These are phyloP conservation scores for Heloderma charlesbogerti DNA, from an alignment of 2,113 vertebrate species.

Conservation along the genomic window DNA sequence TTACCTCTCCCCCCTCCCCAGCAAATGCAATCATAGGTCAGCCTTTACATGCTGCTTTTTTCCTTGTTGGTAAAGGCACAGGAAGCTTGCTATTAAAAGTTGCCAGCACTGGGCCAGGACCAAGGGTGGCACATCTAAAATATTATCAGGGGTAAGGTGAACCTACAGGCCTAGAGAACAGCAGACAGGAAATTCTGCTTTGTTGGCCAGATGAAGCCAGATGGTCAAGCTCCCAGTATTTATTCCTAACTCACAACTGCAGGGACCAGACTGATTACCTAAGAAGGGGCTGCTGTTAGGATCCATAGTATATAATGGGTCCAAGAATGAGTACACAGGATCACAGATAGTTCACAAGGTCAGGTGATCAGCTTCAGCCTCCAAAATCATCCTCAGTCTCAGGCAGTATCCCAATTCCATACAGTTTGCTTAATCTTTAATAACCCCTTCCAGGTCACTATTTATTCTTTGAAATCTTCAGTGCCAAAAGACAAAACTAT, in stretches of 20 bases:
- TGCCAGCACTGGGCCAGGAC: background rate
- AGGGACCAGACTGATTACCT: background rate
- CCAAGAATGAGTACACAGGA: background rate
- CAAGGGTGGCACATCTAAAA: background rate
- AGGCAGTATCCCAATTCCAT: background rate
- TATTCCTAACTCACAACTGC: background rate
- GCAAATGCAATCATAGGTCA: background rate
- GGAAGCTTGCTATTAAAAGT: background rate
- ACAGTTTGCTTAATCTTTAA: background rate
- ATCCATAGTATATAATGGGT: background rate
- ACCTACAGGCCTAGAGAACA: background rate
- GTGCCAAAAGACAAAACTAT: constrained; percentile 18
- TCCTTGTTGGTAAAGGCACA: background rate
- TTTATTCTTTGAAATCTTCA: constrained; percentile 13
- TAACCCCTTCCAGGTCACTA: background rate
- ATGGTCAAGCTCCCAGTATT: background rate
- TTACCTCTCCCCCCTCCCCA: too few relatives aligned
- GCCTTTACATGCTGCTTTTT: background rate
- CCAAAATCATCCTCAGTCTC: background rate
- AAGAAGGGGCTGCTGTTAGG: background rate
- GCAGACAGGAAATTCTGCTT: background rate
- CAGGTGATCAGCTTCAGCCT: background rate
- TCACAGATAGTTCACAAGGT: background rate
- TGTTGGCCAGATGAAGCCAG: background rate
- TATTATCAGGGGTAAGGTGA: background rate